Evolutionary conservation across 2,888 invertebrate species (phyloP).

Genomic region (Drosophila prostipennis): DNA sequence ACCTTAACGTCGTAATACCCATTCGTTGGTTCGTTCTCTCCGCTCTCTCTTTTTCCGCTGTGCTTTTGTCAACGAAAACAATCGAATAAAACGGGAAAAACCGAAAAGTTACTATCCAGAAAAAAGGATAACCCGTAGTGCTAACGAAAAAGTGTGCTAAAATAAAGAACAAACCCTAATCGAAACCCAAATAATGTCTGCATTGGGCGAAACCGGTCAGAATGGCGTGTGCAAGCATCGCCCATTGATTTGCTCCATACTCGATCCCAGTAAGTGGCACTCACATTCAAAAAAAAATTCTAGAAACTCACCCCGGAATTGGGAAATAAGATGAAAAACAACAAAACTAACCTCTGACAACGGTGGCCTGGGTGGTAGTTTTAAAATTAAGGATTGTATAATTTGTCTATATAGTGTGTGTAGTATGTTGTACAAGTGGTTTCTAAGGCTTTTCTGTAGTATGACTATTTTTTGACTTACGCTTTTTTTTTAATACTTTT

Average conservation of each 20-base stretch:
- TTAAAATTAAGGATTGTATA: conserved; percentile 28
- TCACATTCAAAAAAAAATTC: conserved; percentile 13
- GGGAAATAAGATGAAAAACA: conserved; percentile 28
- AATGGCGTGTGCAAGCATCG: conserved; percentile 83
- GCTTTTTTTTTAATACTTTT: neutral
- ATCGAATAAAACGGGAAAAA: conserved; percentile 19
- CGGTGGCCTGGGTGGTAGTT: conserved; percentile 31
- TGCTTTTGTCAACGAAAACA: conserved; percentile 48
- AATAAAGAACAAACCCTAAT: conserved; percentile 13
- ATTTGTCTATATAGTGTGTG: conserved; percentile 12
- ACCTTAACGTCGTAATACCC: conserved; percentile 28
- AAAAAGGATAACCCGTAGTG: conserved; percentile 13
- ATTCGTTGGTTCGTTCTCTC: conserved; percentile 10
- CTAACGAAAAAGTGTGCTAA: conserved; percentile 34
- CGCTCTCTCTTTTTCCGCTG: conserved; percentile 23
- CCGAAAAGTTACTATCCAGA: conserved; percentile 9
- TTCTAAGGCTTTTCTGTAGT: conserved; percentile 3
- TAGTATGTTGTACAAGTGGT: neutral
- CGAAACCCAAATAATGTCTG: conserved; percentile 44
- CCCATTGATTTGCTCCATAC: conserved; percentile 83
- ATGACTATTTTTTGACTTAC: neutral
- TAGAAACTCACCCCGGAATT: conserved; percentile 40
- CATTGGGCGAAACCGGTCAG: conserved; percentile 79
- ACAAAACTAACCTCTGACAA: conserved; percentile 72
- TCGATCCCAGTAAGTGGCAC: conserved; percentile 83